Evolutionary conservation across 2,888 invertebrate species (phyloP), one percentile per base, ranked within the genome.

Genomic region (Hoplodrina ambigua): DNA sequence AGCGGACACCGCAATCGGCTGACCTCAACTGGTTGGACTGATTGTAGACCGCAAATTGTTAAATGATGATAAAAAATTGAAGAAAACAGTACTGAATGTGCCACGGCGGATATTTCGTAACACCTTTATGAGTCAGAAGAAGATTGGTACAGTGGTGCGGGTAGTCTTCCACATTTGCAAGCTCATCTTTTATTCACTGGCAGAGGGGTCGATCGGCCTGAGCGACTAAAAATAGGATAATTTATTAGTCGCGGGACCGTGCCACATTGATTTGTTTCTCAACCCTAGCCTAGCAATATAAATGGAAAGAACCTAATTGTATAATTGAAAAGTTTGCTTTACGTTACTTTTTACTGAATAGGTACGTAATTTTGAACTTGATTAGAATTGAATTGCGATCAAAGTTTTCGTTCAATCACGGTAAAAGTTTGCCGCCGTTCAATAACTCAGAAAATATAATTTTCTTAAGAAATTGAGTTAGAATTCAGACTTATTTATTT

Each of bases 171-270:
- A 83, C 83, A 87, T 90, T 89, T 88, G 86, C 87, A 85, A 86
- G 57, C 85, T 88, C 86, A 91, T 91, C 82, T 89, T 88, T 90
- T 90, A 91, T 91, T 91, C 88, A 90, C 87, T 60, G 75, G 61
- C 64, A 64, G 69, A 74, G 69, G 83, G 85, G 80, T 86, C 82
- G 84, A 83, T 83, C 82, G 82, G 75, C 78, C 77, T 63, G 70
- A 78, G 79, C 79, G 60, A 55, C 72, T 87, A 87, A 85, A 88
- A 89, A 88, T 88, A 89, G 86, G 57, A 80, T 70, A 68, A 79
- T 87, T 86, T 88, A 87, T 88, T 82, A 81, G 83, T 82, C 82
- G 78, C 79, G 66, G 73, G 76, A 79, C 81, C 81, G 76, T 74
- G 68, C 68, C 69, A 68, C 80, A 75, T 76, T 69, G 79, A 78